Percentiles rank a stretch among this genome's conserved stretches.
Evolutionary conservation across 2,888 invertebrate species (phyloP).

Genomic region (Alitta virens): DNA sequence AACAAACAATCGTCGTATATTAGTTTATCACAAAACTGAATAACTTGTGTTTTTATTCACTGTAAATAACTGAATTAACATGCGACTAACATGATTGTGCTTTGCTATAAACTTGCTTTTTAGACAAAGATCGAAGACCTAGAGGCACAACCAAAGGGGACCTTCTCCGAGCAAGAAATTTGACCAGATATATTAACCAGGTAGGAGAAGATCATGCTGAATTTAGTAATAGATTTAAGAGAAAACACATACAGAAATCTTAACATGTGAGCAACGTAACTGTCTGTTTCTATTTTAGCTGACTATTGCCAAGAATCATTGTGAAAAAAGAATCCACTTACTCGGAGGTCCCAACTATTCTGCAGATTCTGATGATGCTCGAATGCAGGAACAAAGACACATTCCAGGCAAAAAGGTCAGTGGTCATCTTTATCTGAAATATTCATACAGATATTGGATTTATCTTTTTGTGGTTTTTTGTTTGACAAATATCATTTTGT

Average conservation of each 20-base stretch:
- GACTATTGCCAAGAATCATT: slow-evolving; percentile 49
- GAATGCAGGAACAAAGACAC: slow-evolving; percentile 22
- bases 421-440: no score
- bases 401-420: slow-evolving; percentile 29
- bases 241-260: no score
- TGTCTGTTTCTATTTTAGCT: slow-evolving; percentile 31
- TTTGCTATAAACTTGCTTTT: slow-evolving; percentile 6
- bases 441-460: no score
- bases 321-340: slow-evolving; percentile 48
- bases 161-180: slow-evolving; percentile 72
- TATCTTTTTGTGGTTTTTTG: no score
- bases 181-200: slow-evolving; percentile 77
- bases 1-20: no score
- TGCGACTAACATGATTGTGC: no score
- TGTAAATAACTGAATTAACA: no score
- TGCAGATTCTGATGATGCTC: slow-evolving; percentile 13
- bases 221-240: no score
- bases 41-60: no score
- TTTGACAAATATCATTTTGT: no score
- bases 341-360: slow-evolving; percentile 49
- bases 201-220: no score
- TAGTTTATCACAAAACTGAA: no score
- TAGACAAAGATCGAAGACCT: slow-evolving; percentile 64
- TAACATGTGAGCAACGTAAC: neutral
- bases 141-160: slow-evolving; percentile 71